Percentiles rank a stretch among this genome's conserved stretches.
Conservation (phyloP, 2,797 vertebrate species). For the Calcarius lapponicus region DNA sequence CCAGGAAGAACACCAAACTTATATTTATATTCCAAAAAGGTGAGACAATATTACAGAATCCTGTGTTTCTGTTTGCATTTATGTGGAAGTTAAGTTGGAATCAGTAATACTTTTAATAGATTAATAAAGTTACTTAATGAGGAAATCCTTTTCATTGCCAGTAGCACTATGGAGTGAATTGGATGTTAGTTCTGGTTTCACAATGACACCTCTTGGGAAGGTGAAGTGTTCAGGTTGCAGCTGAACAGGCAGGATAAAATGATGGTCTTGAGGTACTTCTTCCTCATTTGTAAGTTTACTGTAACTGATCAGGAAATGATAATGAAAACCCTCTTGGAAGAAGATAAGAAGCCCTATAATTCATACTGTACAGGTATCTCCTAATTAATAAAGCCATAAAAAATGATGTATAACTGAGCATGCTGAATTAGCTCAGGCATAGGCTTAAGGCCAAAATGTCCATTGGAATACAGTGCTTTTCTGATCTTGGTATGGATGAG, state of each 20-base stretch:
- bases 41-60: conserved; percentile 63
- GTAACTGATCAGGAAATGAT: background rate
- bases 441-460: background rate
- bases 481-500: background rate
- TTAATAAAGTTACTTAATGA: background rate
- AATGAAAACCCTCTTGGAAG: background rate
- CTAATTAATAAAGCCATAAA: background rate
- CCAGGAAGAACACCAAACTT: conserved; percentile 97
- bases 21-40: conserved; percentile 99
- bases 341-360: background rate
- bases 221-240: background rate
- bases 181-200: background rate
- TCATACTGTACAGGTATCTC: background rate
- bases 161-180: background rate
- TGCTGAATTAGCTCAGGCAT: background rate
- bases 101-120: background rate
- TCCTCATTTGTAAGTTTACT: background rate
- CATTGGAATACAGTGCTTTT: background rate
- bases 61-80: background rate
- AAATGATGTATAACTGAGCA: background rate
- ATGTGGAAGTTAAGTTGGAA: background rate
- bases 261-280: background rate
- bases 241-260: background rate
- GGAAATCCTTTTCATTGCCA: background rate
- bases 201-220: background rate